phyloP scores from a whole-genome alignment of 2,888 invertebrate genomes.

The Xanthorhoe spadicearia region DNA sequence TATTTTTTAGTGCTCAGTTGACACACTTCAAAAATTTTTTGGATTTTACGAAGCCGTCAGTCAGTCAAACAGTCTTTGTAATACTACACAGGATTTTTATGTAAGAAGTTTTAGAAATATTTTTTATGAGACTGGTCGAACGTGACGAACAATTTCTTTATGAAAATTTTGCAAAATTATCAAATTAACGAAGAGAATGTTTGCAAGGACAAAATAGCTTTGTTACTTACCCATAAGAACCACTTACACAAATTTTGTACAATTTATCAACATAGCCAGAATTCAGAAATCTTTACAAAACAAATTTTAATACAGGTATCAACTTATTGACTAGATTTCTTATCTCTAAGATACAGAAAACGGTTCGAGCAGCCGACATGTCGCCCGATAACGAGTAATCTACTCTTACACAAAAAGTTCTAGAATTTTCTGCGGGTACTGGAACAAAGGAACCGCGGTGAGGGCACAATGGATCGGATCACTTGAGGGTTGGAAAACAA shows the following conservation, averaged over 20 bases:
- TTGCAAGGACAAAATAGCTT: conserved; percentile 1
- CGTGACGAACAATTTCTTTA: not conserved
- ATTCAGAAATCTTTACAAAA: not conserved
- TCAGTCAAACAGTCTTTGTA: not conserved
- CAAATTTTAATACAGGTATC: conserved; percentile 31
- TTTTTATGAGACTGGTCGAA: too few relatives aligned
- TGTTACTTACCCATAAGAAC: conserved; percentile 30
- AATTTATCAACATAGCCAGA: conserved; percentile 10
- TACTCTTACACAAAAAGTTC: conserved; percentile 47
- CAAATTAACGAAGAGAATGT: not conserved
- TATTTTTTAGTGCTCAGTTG: not conserved
- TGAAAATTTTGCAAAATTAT: not conserved
- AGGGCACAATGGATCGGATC: conserved; percentile 10
- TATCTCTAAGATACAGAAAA: conserved; percentile 41
- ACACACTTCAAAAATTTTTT: not conserved
- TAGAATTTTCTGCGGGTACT: conserved; percentile 45
- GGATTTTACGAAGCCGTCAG: not conserved
- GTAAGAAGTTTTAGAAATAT: not conserved
- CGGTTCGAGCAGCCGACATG: conserved; percentile 40
- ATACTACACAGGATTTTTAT: too few relatives aligned
- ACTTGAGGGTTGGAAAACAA: conserved; percentile 2
- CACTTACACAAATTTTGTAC: conserved; percentile 7
- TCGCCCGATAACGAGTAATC: conserved; percentile 47
- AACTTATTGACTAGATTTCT: conserved; percentile 37
- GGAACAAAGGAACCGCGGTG: conserved; percentile 33